A percentile compares a stretch with the other conserved stretches of the same genome.
These are phyloP conservation scores for Rhodinocichla rosea DNA, from an alignment of 2,113 vertebrate species.

Conservation along the genomic window DNA sequence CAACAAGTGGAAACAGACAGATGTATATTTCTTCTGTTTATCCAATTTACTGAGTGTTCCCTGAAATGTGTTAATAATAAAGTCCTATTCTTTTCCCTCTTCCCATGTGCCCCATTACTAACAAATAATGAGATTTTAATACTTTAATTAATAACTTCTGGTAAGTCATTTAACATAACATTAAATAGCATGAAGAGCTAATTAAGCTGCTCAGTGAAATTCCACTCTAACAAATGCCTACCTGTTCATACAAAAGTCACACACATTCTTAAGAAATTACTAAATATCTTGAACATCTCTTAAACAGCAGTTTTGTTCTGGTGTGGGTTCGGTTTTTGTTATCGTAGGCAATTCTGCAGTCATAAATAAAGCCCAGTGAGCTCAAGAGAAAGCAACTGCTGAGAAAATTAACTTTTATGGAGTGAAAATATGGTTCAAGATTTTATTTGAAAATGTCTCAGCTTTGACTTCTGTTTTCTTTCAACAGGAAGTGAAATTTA, in stretches of 20 bases:
- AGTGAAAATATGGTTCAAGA: background rate
- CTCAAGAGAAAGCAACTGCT: background rate
- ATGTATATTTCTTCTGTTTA: conserved; percentile 10
- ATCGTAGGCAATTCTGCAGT: background rate
- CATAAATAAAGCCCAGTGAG: background rate
- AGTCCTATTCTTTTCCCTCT: background rate
- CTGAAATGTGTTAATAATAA: conserved; percentile 20
- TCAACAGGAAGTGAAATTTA: background rate
- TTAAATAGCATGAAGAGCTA: conserved; percentile 27
- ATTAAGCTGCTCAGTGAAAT: conserved; percentile 31
- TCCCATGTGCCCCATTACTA: conserved; percentile 5
- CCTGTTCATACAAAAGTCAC: background rate
- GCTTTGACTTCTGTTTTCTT: background rate
- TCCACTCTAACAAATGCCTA: background rate
- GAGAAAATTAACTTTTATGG: background rate
- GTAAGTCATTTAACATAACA: conserved; percentile 39
- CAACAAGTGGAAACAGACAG: background rate
- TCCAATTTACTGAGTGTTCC: background rate
- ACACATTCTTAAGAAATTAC: background rate
- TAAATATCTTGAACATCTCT: background rate
- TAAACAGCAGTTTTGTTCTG: background rate
- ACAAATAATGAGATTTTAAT: conserved; percentile 49
- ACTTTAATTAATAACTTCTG: conserved; percentile 57
- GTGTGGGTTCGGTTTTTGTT: background rate
- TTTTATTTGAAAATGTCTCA: background rate